These are phyloP conservation scores for Pseudoatta argentina DNA, from an alignment of 1,140 invertebrate species.

Conservation along the genomic window DNA sequence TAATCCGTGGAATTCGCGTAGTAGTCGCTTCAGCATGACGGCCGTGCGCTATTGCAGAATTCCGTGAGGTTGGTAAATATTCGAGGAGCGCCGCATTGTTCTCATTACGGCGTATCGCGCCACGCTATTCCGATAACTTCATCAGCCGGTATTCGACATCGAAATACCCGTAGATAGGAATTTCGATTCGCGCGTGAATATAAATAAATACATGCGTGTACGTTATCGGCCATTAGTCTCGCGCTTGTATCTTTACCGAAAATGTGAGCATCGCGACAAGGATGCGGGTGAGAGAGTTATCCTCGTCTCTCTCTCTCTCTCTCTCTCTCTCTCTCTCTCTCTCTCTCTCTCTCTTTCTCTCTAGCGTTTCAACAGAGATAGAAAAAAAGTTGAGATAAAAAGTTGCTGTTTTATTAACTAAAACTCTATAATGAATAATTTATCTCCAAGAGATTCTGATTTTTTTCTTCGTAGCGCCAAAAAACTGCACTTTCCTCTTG, in stretches of 20 bases:
- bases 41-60: constrained; percentile 59
- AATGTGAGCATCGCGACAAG: neutral
- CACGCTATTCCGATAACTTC: constrained; percentile 64
- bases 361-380: neutral
- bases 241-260: neutral
- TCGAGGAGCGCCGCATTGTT: constrained; percentile 64
- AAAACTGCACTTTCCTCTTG: constrained; percentile 24
- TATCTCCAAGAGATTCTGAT: constrained; percentile 16
- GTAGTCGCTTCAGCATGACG: constrained; percentile 58
- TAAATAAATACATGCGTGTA: constrained; percentile 43
- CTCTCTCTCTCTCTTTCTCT: neutral
- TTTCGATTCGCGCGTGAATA: constrained; percentile 55
- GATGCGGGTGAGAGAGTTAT: neutral
- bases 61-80: constrained; percentile 65
- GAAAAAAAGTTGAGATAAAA: neutral
- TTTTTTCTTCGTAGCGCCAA: neutral
- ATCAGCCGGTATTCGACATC: constrained; percentile 61
- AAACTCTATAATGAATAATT: constrained; percentile 34
- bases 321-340: neutral
- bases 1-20: constrained; percentile 60
- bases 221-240: neutral
- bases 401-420: constrained; percentile 41
- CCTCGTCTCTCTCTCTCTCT: neutral
- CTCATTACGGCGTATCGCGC: constrained; percentile 65
- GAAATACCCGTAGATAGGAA: constrained; percentile 53